Conservation (phyloP, 2,113 vertebrate genomes). For the Brienomyrus longianalis region DNA sequence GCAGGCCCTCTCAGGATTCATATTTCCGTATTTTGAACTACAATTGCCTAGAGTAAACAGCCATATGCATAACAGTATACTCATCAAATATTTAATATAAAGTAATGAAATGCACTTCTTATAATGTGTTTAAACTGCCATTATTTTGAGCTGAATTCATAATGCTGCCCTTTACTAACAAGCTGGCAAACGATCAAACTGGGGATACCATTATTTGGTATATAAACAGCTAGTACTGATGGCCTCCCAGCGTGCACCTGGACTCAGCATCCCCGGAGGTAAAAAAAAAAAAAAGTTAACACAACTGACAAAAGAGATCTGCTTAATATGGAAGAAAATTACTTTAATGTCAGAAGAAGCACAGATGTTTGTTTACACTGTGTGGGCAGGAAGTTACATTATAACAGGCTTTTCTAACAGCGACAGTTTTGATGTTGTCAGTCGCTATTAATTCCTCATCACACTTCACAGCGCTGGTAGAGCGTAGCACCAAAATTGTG, state of each 20-base stretch:
- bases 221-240: background rate
- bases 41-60: background rate
- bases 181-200: background rate
- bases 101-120: background rate
- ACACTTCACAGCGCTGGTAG: background rate
- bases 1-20: background rate
- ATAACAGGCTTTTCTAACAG: background rate
- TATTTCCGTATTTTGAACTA: background rate
- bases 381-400: background rate
- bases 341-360: background rate
- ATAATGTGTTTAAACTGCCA: background rate
- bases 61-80: background rate
- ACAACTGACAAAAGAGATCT: slow-evolving; percentile 2
- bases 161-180: background rate
- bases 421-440: background rate
- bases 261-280: background rate
- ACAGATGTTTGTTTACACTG: slow-evolving; percentile 1
- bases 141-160: slow-evolving; percentile 6
- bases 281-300: background rate
- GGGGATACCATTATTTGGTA: background rate
- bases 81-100: slow-evolving; percentile 4
- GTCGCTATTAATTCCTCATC: background rate
- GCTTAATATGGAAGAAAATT: background rate
- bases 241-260: background rate
- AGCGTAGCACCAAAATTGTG: background rate